Evolutionary conservation across 2,888 invertebrate species (phyloP).

Genomic region (Chrysodeixis includens): DNA sequence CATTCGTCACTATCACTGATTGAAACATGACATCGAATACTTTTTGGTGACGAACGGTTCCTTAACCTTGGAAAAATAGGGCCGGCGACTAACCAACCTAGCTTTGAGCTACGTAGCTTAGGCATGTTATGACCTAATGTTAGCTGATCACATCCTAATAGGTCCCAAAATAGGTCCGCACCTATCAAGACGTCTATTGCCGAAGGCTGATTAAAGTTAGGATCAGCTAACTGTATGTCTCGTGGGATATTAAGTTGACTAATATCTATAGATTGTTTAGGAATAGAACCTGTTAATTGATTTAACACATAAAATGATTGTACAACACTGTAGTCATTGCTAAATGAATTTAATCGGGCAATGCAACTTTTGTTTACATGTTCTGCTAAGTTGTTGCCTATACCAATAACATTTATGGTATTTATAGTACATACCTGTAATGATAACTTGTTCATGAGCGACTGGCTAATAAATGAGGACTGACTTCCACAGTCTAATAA

Average conservation of each 20-base stretch:
- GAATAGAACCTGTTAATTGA: slow-evolving; percentile 11
- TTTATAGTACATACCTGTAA: slow-evolving; percentile 5
- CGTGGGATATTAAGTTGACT: slow-evolving; percentile 2
- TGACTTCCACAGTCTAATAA: too few species aligned
- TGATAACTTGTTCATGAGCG: slow-evolving; percentile 11
- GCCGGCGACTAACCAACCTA: slow-evolving; percentile 59
- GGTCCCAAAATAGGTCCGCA: slow-evolving; percentile 15
- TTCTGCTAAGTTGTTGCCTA: slow-evolving; percentile 13
- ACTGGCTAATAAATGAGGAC: too few species aligned
- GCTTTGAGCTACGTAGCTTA: slow-evolving; percentile 37
- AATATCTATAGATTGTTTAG: slow-evolving; percentile 10
- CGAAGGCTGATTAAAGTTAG: not conserved
- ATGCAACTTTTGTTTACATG: slow-evolving; percentile 17
- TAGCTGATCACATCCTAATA: not conserved
- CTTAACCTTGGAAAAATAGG: slow-evolving; percentile 31
- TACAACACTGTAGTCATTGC: slow-evolving; percentile 10
- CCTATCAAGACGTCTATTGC: slow-evolving; percentile 1
- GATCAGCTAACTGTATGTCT: not conserved
- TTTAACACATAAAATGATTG: slow-evolving; percentile 14
- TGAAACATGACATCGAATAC: slow-evolving; percentile 33
- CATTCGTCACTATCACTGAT: not conserved
- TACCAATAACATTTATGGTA: slow-evolving; percentile 15
- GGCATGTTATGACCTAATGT: slow-evolving; percentile 44
- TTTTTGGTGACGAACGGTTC: not conserved
- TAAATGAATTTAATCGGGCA: slow-evolving; percentile 10